phyloP scores from a whole-genome alignment of 2,888 invertebrate genomes.

The Melipona bicolor region DNA sequence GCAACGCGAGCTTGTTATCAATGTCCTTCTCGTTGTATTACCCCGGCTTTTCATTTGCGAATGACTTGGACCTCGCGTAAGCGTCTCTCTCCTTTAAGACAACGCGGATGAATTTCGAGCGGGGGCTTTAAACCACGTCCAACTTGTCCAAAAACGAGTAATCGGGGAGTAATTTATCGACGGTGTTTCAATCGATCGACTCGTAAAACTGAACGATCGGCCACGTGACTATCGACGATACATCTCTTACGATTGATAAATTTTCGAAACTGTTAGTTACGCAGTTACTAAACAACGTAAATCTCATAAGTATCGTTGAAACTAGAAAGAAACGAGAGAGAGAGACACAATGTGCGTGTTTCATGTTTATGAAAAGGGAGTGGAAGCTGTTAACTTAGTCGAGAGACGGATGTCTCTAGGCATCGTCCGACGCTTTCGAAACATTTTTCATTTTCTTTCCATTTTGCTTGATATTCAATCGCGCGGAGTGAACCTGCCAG shows the following conservation, averaged over 20 bases:
- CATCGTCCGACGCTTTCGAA: neutral
- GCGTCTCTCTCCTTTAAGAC: conserved; percentile 49
- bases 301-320: too few species aligned
- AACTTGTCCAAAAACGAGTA: neutral
- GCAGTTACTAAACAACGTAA: neutral
- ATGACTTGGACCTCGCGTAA: neutral
- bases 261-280: neutral
- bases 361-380: neutral
- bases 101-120: conserved; percentile 10
- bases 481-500: conserved; percentile 66
- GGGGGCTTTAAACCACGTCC: conserved; percentile 8
- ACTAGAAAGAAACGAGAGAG: neutral
- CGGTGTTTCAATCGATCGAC: neutral
- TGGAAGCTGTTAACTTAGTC: neutral
- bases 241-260: too few species aligned
- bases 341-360: too few species aligned
- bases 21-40: neutral
- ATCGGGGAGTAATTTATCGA: neutral
- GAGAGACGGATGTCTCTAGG: neutral
- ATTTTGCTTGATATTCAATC: conserved; percentile 65
- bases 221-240: neutral
- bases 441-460: conserved; percentile 49
- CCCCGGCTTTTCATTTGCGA: neutral
- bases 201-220: neutral
- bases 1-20: conserved; percentile 9